Base-by-base conservation (phyloP, 2,113 vertebrate genomes). In the Pelecanoides urinatrix region DNA sequence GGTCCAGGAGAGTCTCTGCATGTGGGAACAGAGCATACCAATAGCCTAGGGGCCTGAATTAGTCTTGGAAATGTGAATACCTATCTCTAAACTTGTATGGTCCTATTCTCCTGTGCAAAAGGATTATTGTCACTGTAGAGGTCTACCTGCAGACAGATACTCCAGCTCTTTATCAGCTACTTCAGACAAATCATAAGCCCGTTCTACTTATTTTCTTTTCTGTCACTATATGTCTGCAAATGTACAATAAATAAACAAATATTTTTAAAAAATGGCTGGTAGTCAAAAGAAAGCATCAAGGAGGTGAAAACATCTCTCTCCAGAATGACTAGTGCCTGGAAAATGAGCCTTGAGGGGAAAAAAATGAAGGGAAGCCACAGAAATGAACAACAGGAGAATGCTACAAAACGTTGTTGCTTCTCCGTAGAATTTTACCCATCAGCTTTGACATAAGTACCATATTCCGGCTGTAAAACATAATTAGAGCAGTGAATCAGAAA, bases 401-500 rank as follows among this genome's bases (percentile, higher is more conserved):
- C 75, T 96, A 86, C 81, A 94, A 95, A 97, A 93, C 38, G 55
- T 68, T 95, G 94, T 88, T 95, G 80, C 88, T 90, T 94, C 96
- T 97, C 91, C 66, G 91, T 91, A 92, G 92, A 97, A 94, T 95
- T 97, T 92, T 97, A 89, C 90, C 87, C 92, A 95, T 97, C 96
- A 97, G 92, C 96, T 97, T 97, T 97, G 95, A 97, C 91, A 97
- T 94, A 96, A 97, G 88, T 89, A 96, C 94, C 94, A 84, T 94
- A 96, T 97, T 97, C 93, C 47, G 77, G 95, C 95, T 97, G 92
- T 97, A 97, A 96, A 97, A 97, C 92, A 95, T 95, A 97, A 96
- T 97, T 95, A 97, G 95, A 97, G 96, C 94, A 95, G 94, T 97
- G 97, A 97, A 94, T 98, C 96, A 96, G 95, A 96, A 97, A 97